Evolutionary conservation across 2,888 invertebrate species (phyloP).

Genomic region (Gisinianus flammeolus): DNA sequence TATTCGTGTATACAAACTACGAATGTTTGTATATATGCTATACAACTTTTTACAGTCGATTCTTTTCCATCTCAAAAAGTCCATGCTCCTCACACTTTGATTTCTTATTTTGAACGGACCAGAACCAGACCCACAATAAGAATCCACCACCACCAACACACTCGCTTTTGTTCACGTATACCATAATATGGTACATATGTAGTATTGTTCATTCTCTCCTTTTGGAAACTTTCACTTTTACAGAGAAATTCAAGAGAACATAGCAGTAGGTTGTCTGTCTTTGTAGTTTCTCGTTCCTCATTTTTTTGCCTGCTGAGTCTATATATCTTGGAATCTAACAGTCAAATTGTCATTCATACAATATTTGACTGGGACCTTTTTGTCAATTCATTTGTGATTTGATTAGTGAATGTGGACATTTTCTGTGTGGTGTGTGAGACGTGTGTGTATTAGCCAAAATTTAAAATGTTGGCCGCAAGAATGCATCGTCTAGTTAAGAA

Average conservation of each 20-base stretch:
- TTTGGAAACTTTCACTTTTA: no score
- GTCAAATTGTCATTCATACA: background rate
- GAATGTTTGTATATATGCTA: background rate
- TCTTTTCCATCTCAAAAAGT: background rate
- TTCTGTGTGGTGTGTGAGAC: background rate
- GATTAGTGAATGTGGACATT: background rate
- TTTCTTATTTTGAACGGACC: background rate
- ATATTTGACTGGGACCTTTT: background rate
- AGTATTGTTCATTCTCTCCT: no score
- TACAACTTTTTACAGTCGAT: background rate
- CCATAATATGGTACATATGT: no score
- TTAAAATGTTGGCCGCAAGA: conserved; percentile 11
- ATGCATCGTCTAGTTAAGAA: conserved; percentile 39
- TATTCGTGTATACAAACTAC: background rate
- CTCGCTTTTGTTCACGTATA: no score
- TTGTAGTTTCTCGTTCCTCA: background rate
- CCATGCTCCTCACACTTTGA: background rate
- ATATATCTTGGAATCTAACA: background rate
- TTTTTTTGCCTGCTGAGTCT: background rate
- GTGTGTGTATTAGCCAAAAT: background rate
- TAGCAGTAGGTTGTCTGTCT: no score
- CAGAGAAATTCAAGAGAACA: no score
- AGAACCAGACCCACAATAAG: background rate
- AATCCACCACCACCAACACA: background rate
- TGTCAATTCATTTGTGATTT: background rate